Percentiles rank a stretch among this genome's conserved stretches.
Conservation (phyloP, 1,140 invertebrate genomes). For the Stratiolaelaps scimitus region DNA sequence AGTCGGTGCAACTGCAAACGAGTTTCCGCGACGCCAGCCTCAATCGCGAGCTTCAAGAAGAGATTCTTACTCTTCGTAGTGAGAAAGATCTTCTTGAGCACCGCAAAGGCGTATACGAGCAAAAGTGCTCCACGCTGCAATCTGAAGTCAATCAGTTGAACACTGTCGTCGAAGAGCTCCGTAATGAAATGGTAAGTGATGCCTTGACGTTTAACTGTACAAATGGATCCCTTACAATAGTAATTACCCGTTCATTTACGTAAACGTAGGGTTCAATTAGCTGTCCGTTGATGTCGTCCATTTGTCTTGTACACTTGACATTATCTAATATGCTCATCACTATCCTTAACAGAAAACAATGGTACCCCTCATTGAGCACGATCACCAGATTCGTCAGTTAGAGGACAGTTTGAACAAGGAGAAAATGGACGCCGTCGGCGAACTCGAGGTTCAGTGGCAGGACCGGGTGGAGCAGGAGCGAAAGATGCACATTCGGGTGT, state of each 20-base stretch:
- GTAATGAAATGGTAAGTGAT: not conserved
- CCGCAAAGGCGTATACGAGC: not conserved
- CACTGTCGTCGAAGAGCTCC: not conserved
- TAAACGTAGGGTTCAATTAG: too few species aligned
- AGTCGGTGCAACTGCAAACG: slow-evolving; percentile 22
- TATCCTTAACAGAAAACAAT: not conserved
- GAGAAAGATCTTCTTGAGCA: slow-evolving; percentile 19
- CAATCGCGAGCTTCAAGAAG: slow-evolving; percentile 15
- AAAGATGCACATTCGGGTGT: slow-evolving; percentile 14
- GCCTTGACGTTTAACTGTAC: too few species aligned
- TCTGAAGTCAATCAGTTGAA: slow-evolving; percentile 22
- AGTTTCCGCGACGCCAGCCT: slow-evolving; percentile 27
- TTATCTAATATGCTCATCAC: too few species aligned
- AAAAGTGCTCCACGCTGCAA: slow-evolving; percentile 16
- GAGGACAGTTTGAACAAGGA: not conserved
- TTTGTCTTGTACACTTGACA: too few species aligned
- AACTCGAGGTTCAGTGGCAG: slow-evolving; percentile 8
- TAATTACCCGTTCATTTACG: slow-evolving; percentile 3
- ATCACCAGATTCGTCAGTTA: not conserved
- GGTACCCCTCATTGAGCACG: slow-evolving; percentile 7
- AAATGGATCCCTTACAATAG: too few species aligned
- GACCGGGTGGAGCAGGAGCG: slow-evolving; percentile 14
- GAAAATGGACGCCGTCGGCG: slow-evolving; percentile 17
- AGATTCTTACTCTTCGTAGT: slow-evolving; percentile 13
- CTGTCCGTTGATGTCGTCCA: too few species aligned